These are phyloP conservation scores for Chaetophractus vellerosus DNA, from an alignment of 2,797 vertebrate genomes.

Conservation along the genomic window DNA sequence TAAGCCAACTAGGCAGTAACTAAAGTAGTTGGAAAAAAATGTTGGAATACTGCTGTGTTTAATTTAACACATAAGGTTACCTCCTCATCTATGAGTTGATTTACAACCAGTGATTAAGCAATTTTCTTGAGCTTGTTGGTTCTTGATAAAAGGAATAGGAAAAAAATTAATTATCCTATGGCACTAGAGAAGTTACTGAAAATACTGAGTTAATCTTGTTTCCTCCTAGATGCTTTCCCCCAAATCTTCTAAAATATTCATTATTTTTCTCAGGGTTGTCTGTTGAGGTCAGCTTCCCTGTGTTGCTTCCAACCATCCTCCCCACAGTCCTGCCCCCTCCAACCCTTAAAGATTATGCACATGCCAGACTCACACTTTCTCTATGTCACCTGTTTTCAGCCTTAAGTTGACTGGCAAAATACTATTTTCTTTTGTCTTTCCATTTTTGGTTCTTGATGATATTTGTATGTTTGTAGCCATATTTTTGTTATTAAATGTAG, in stretches of 20 bases:
- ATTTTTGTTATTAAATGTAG: neutral
- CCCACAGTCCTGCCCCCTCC: too few relatives aligned
- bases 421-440: constrained; percentile 8
- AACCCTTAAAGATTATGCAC: rapidly evolving
- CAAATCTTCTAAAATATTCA: neutral
- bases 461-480: neutral
- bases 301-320: neutral
- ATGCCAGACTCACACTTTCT: neutral
- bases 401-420: neutral
- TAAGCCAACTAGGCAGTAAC: constrained; percentile 25
- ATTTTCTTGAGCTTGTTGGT: constrained; percentile 3
- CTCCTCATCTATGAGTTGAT: neutral
- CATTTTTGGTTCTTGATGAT: neutral
- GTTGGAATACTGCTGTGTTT: neutral
- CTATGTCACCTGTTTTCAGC: neutral
- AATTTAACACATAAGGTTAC: neutral
- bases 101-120: constrained; percentile 5
- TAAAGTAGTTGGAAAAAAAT: neutral
- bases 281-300: neutral
- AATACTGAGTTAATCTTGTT: neutral
- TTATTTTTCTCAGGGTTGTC: neutral
- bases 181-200: neutral
- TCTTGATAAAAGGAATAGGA: constrained; percentile 38
- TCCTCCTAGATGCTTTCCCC: neutral
- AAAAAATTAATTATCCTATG: neutral